A percentile compares a stretch with the other conserved stretches of the same genome.
Conservation (phyloP, 2,113 vertebrate species). For the Smithornis capensis region DNA sequence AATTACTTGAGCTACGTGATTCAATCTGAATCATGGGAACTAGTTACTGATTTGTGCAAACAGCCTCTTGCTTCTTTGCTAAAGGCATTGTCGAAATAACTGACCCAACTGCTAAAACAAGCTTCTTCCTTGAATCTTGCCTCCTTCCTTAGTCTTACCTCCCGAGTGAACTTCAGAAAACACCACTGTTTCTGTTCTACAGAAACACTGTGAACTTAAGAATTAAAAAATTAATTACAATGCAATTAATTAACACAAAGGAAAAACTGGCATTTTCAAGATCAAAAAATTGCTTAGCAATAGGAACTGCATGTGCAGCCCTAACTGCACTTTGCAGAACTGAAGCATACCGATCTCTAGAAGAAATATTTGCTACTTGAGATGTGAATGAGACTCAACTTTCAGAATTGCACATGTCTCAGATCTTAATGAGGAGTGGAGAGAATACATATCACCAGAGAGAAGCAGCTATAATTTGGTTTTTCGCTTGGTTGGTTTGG, state of each 20-base stretch:
- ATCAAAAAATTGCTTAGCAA: not conserved
- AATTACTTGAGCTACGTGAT: constrained; percentile 28
- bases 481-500: not conserved
- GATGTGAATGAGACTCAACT: not conserved
- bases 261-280: not conserved
- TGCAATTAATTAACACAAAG: not conserved
- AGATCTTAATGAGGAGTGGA: rapidly evolving
- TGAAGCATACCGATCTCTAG: not conserved
- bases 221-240: not conserved
- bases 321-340: not conserved
- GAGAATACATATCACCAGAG: not conserved
- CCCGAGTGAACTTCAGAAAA: not conserved
- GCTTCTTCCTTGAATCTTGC: constrained; percentile 14
- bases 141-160: not conserved
- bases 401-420: not conserved
- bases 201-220: not conserved
- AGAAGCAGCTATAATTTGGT: not conserved
- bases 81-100: constrained; percentile 53
- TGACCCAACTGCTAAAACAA: constrained; percentile 43
- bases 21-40: constrained; percentile 47
- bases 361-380: not conserved
- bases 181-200: rapidly evolving
- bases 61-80: constrained; percentile 16
- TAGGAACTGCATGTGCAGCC: not conserved
- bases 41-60: constrained; percentile 13